Evolutionary conservation across 2,113 vertebrate species (phyloP), one percentile per base, ranked within the genome.

Genomic region (Vidua chalybeata): DNA sequence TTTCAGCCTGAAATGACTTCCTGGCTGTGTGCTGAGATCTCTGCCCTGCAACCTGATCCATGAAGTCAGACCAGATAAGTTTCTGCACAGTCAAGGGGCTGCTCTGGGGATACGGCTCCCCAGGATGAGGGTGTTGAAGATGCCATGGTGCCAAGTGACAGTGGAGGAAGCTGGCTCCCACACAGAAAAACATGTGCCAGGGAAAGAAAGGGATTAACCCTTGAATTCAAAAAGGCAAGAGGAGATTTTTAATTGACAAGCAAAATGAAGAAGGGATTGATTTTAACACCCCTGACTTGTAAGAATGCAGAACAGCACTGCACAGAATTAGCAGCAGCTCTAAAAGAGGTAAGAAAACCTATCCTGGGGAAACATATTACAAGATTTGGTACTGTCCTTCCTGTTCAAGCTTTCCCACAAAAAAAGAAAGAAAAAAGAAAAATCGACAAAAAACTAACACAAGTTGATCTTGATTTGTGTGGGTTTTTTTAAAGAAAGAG

Each of bases 361-460:
- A 15, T 30, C 14, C 11, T 35, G 27, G 10, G 8, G 24, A 91
- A 87, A 10, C 8, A 16, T 43, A 4, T 45, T 69, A 39, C 11
- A 69, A 66, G 49, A 58, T 39, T 68, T 1, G 0, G 15, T 55
- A 30, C 27, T 51, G 31, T 37, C 15, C 35, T 41, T 63, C 11
- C 19, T 31, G 4, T 54, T 90, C 9, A 51, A 91, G 14, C 8
- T 64, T 83, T 45, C 33, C 21, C 14, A 48, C 6, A 3, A 62
- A 33, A 49, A 66, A 33, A 46, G 12, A 55, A 21, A n/a, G n/a
- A n/a, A n/a, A n/a, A 48, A 78, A 21, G 2, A 41, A 64, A 72
- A n/a, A 15, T 0, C 0, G 0, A 59, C 8, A 56, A 46, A 41
- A 76, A 48, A 2, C 2, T 4, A 55, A 15, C 1, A 2, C 18